phyloP scores from a whole-genome alignment of 2,113 vertebrate genomes.

The Labeo catla region DNA sequence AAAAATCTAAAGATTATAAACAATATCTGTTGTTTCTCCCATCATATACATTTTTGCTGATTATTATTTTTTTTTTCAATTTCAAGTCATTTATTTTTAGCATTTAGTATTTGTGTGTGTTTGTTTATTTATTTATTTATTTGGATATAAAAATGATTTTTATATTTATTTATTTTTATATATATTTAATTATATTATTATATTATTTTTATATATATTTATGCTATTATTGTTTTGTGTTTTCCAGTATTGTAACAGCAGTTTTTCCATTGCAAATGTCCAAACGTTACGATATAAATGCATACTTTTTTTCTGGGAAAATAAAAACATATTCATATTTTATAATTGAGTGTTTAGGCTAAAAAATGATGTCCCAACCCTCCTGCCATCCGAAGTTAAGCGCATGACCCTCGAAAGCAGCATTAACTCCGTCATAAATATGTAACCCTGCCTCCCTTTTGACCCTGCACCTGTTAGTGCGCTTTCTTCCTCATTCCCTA shows the following conservation, averaged over 20 bases:
- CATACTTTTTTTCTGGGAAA: background rate
- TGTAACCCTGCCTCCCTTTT: constrained; percentile 37
- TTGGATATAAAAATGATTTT: background rate
- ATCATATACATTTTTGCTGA: background rate
- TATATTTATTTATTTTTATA: background rate
- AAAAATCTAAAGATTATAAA: too few relatives aligned
- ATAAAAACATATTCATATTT: constrained; percentile 31
- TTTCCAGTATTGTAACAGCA: background rate
- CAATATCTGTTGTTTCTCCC: too few relatives aligned
- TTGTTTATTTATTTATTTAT: background rate
- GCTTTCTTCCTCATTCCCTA: constrained; percentile 53
- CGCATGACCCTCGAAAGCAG: constrained; percentile 11
- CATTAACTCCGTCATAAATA: constrained; percentile 54
- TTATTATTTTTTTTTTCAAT: too few relatives aligned
- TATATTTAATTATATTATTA: too few relatives aligned
- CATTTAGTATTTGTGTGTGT: too few relatives aligned
- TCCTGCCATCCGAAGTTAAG: background rate
- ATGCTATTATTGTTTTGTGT: too few relatives aligned
- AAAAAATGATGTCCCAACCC: background rate
- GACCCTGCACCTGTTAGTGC: constrained; percentile 46
- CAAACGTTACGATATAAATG: background rate
- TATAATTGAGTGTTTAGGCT: background rate
- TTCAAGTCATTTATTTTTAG: background rate
- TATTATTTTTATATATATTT: background rate
- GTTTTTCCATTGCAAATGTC: background rate